Conservation (phyloP, 2,797 vertebrate species). For the Phoxinus dragarum region DNA sequence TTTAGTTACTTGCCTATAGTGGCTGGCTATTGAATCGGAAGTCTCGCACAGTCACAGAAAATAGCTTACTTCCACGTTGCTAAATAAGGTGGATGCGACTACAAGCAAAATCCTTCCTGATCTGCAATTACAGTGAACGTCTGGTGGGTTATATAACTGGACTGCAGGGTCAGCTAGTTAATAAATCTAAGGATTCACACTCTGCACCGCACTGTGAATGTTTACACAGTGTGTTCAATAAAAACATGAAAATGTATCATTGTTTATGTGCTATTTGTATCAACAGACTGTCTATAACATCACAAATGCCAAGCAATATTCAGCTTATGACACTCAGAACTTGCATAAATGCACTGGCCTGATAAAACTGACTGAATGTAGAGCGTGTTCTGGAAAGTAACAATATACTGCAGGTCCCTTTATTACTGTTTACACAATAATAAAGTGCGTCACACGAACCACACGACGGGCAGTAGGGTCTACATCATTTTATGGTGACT, state of each 20-base stretch:
- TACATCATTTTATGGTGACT: conserved; percentile 29
- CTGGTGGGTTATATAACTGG: not conserved
- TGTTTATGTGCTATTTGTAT: conserved; percentile 3
- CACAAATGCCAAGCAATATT: not conserved
- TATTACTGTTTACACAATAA: conserved; percentile 44
- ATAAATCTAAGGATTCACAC: not conserved
- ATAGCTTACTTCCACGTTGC: not conserved
- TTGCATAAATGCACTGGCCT: not conserved
- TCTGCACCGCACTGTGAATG: conserved; percentile 11
- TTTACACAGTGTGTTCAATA: conserved; percentile 10
- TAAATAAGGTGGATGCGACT: not conserved
- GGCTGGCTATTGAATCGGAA: not conserved
- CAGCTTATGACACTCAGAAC: conserved; percentile 1
- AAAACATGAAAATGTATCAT: not conserved
- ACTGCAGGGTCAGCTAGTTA: not conserved
- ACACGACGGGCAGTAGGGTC: conserved; percentile 45
- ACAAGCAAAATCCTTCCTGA: not conserved
- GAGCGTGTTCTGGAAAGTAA: conserved; percentile 6
- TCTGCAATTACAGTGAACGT: not conserved
- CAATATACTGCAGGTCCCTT: conserved; percentile 7
- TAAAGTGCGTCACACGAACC: not conserved
- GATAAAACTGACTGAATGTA: not conserved
- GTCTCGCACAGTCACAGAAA: not conserved
- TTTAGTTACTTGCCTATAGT: not conserved
- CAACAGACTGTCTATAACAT: conserved; percentile 6